Base-by-base conservation (phyloP, 1,140 invertebrate species). In the Penaeus vannamei region DNA sequence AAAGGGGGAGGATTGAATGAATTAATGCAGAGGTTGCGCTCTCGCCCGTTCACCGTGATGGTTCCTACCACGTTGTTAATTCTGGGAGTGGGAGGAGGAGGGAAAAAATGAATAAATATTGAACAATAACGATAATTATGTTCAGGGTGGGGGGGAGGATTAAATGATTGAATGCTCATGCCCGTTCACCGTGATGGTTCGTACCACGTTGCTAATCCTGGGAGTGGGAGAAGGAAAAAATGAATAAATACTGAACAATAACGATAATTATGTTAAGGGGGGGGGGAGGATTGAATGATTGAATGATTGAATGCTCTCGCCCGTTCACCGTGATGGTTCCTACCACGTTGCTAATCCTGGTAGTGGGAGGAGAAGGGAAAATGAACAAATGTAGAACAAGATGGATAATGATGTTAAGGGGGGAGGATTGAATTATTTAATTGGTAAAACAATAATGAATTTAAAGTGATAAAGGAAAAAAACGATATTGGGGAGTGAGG, bases 181-280 rank as follows among this genome's bases (percentile, higher is more conserved):
- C 26, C 97, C 97, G 92, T 98, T 98, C 91, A 95, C 94, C 60
- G 94, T 93, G 36, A 97, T 95, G 36, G 94, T 92, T 0, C 96
- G 96, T 12, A 93, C 94, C 5, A 94, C 94, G 90, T 94, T 95
- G 91, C 94, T 91, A 92, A 95, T 95, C 87, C 96, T 95, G 92
- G 95, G 92, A 91, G 80, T 85, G 17, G 81, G 64, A 36, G 81
- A 89, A 4, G 82, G 20, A 90, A 69, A 69, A n/a, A n/a, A n/a
- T n/a, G n/a, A n/a, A n/a, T n/a, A n/a, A n/a, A n/a, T n/a, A n/a
- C n/a, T n/a, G n/a, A n/a, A 12, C 29, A 69, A n/a, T n/a, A n/a
- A n/a, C n/a, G n/a, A n/a, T n/a, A 29, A 20, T 77, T 26, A 32
- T 91, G 91, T 66, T 22, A 72, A 22, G 26, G 53, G 23, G n/a